Conservation (phyloP, 2,113 vertebrate genomes). For the Ameiurus melas region DNA sequence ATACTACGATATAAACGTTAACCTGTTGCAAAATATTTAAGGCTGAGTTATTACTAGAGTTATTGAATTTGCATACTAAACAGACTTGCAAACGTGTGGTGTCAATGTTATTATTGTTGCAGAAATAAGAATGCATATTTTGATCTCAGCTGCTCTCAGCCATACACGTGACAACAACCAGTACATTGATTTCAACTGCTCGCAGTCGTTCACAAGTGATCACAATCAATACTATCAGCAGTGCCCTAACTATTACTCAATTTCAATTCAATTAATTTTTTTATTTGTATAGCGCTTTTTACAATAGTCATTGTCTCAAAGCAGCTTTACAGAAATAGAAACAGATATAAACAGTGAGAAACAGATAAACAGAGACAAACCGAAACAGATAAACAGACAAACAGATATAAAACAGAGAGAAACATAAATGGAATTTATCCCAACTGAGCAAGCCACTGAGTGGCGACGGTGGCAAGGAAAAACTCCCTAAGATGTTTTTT, state of each 20-base stretch:
- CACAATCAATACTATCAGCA: conserved; percentile 80
- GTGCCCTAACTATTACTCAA: conserved; percentile 82
- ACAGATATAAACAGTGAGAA: too few relatives aligned
- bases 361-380: too few relatives aligned
- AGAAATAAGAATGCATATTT: conserved; percentile 38
- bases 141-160: conserved; percentile 69
- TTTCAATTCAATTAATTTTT: too few relatives aligned
- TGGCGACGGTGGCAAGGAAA: too few relatives aligned
- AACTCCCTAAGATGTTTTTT: too few relatives aligned
- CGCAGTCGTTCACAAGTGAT: conserved; percentile 78
- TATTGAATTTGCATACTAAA: not conserved
- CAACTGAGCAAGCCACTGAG: too few relatives aligned
- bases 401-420: too few relatives aligned
- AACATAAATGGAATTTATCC: too few relatives aligned
- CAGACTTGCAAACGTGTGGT: not conserved
- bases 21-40: not conserved
- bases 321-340: too few relatives aligned
- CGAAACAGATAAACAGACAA: too few relatives aligned
- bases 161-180: conserved; percentile 76
- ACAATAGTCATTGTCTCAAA: too few relatives aligned
- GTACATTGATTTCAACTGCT: conserved; percentile 70
- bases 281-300: too few relatives aligned
- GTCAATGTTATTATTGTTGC: not conserved
- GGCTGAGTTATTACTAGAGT: not conserved
- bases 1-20: not conserved